Percentiles rank a stretch among this genome's conserved stretches.
These are phyloP conservation scores for Hymenochirus boettgeri DNA, from an alignment of 2,113 vertebrate species.

Conservation along the genomic window DNA sequence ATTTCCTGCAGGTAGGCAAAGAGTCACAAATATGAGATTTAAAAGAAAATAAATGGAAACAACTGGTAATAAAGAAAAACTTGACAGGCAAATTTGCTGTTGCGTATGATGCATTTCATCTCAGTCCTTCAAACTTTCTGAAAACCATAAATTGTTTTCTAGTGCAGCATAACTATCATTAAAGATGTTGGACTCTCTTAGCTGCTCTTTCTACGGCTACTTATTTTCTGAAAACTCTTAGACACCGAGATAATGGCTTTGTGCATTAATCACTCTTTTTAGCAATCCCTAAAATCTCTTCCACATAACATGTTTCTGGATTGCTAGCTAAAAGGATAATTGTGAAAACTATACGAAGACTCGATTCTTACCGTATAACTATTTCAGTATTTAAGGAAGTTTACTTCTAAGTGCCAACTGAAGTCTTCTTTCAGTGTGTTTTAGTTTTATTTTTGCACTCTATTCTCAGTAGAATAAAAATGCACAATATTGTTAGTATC, in stretches of 20 bases:
- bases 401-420: too few relatives aligned
- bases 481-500: too few relatives aligned
- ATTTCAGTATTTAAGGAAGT: too few relatives aligned
- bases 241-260: conserved; percentile 51
- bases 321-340: too few relatives aligned
- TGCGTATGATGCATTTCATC: conserved; percentile 61
- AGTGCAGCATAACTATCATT: conserved; percentile 60
- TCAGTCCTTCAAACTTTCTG: conserved; percentile 67
- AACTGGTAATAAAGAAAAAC: conserved; percentile 54
- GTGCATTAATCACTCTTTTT: conserved; percentile 34
- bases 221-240: conserved; percentile 51
- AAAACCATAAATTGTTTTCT: conserved; percentile 73
- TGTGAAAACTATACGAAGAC: too few relatives aligned
- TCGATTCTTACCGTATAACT: too few relatives aligned
- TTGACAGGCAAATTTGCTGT: conserved; percentile 74
- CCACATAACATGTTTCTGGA: too few relatives aligned
- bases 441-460: too few relatives aligned
- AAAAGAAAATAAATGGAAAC: conserved; percentile 69
- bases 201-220: conserved; percentile 54
- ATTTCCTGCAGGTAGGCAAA: conserved; percentile 61
- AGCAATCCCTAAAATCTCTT: conserved; percentile 10
- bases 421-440: too few relatives aligned
- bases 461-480: too few relatives aligned
- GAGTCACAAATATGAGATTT: conserved; percentile 63
- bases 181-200: conserved; percentile 64